phyloP scores from a whole-genome alignment of 2,797 vertebrate genomes.

The Lithobates sylvaticus region DNA sequence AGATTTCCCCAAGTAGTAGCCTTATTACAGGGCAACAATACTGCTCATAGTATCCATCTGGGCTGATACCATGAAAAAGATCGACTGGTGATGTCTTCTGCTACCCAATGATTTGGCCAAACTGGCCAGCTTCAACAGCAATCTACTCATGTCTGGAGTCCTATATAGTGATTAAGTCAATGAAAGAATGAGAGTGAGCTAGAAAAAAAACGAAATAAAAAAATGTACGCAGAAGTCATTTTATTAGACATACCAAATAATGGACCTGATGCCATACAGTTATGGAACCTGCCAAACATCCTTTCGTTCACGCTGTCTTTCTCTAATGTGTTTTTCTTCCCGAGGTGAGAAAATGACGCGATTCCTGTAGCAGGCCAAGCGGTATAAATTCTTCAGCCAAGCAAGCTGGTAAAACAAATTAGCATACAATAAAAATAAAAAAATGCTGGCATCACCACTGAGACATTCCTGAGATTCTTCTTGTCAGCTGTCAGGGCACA shows the following conservation, averaged over 20 bases:
- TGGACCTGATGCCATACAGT: neutral
- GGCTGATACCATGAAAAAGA: no score
- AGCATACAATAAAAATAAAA: slow-evolving; percentile 60
- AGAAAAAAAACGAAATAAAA: neutral
- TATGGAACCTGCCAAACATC: neutral
- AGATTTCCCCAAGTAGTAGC: no score
- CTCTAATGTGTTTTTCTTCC: neutral
- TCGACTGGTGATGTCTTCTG: neutral
- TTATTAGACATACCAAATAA: neutral
- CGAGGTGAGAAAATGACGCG: slow-evolving; percentile 21
- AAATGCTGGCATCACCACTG: slow-evolving; percentile 46
- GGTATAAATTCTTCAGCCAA: slow-evolving; percentile 46
- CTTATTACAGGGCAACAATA: no score
- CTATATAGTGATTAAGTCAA: no score
- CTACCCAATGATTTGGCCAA: neutral
- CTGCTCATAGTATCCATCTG: no score
- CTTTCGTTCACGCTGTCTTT: neutral
- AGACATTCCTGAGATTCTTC: slow-evolving; percentile 51
- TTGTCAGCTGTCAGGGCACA: slow-evolving; percentile 45
- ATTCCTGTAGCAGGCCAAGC: neutral
- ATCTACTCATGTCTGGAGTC: no score
- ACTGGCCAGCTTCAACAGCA: neutral
- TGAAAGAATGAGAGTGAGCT: no score
- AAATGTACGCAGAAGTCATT: neutral
- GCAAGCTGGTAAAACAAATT: slow-evolving; percentile 59